Evolutionary conservation across 2,888 invertebrate genomes (phyloP).

Genomic region (Nemotelus nigrinus): DNA sequence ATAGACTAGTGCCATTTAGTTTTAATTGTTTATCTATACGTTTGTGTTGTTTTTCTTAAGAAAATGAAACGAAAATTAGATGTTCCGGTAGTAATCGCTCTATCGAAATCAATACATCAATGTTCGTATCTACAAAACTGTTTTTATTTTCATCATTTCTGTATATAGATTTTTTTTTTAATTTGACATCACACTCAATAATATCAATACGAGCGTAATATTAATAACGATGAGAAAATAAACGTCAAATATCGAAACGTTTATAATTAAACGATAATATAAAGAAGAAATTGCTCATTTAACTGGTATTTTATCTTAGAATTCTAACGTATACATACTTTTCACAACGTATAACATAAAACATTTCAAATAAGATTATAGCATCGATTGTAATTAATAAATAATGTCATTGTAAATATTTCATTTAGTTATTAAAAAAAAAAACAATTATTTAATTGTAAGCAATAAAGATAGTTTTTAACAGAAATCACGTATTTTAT

Average conservation of each 20-base stretch:
- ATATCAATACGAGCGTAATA: constrained; percentile 14
- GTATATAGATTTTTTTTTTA: constrained; percentile 17
- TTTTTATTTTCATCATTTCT: neutral
- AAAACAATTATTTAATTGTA: constrained; percentile 37
- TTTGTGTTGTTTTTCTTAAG: neutral
- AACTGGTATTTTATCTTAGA: constrained; percentile 23
- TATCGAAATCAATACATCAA: too few species aligned
- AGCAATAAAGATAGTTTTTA: constrained; percentile 46
- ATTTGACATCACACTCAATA: constrained; percentile 18
- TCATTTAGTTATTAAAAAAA: constrained; percentile 40
- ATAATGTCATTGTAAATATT: constrained; percentile 34
- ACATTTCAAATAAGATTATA: constrained; percentile 22
- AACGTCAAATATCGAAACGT: neutral
- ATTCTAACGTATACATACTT: constrained; percentile 24
- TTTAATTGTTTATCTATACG: neutral
- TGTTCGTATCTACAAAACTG: too few species aligned
- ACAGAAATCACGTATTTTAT: constrained; percentile 12
- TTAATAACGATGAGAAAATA: neutral
- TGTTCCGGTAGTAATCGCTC: too few species aligned
- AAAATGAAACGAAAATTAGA: too few species aligned
- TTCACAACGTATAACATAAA: constrained; percentile 22
- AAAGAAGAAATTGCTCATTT: constrained; percentile 37
- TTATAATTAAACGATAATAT: constrained; percentile 20
- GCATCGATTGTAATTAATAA: constrained; percentile 17
- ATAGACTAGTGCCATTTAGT: constrained; percentile 39